Evolutionary conservation across 2,113 vertebrate species (phyloP).

Genomic region (Perccottus glenii): DNA sequence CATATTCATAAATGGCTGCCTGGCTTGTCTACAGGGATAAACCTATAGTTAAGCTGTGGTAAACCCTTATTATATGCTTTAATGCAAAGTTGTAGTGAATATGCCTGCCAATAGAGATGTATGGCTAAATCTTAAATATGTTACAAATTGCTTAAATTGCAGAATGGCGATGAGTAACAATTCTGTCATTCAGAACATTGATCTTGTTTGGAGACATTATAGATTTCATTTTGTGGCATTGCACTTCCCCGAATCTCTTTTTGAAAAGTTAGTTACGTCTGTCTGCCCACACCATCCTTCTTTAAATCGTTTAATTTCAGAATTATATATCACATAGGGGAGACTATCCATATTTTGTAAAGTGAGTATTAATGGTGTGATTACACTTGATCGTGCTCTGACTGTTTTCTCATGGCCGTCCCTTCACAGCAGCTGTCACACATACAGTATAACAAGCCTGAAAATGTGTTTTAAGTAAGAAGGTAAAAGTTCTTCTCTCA

Average conservation of each 20-base stretch:
- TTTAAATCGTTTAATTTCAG: too few relatives aligned
- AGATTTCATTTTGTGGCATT: too few relatives aligned
- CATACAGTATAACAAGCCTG: slow-evolving; percentile 46
- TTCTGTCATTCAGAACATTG: neutral
- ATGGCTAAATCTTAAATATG: neutral
- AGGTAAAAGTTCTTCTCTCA: slow-evolving; percentile 61
- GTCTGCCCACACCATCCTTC: too few relatives aligned
- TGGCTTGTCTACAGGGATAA: slow-evolving; percentile 62
- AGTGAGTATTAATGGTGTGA: slow-evolving; percentile 1
- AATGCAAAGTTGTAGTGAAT: slow-evolving; percentile 58
- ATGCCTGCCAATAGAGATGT: slow-evolving; percentile 14
- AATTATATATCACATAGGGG: too few relatives aligned
- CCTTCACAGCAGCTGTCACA: slow-evolving; percentile 67
- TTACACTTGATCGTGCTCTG: slow-evolving; percentile 66
- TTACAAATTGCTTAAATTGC: neutral
- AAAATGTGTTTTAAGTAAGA: slow-evolving; percentile 48
- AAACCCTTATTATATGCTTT: slow-evolving; percentile 33
- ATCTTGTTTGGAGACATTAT: too few relatives aligned
- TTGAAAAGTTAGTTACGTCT: too few relatives aligned
- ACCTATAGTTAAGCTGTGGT: slow-evolving; percentile 47
- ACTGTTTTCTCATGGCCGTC: slow-evolving; percentile 74
- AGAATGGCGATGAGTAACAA: too few relatives aligned
- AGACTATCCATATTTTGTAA: neutral
- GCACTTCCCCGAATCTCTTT: too few relatives aligned
- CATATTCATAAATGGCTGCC: slow-evolving; percentile 66